Evolutionary conservation across 2,113 vertebrate genomes (phyloP).

Genomic region (Pycnonotus jocosus): DNA sequence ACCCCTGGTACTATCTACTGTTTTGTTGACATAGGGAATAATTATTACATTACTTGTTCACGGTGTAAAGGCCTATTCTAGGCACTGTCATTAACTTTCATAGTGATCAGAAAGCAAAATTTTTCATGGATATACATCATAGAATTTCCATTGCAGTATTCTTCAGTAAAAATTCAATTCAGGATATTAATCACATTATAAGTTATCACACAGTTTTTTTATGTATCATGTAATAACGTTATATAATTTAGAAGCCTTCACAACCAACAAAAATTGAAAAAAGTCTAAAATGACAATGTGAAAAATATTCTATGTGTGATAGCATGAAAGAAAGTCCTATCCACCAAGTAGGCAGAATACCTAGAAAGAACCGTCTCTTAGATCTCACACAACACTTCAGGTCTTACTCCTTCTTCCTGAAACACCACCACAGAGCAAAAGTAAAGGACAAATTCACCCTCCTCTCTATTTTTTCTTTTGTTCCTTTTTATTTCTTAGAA

Average conservation of each 20-base stretch:
- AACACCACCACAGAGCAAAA: background rate
- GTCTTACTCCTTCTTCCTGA: background rate
- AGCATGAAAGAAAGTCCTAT: background rate
- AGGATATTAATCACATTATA: background rate
- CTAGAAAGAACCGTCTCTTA: background rate
- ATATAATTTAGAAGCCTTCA: background rate
- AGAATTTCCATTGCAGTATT: background rate
- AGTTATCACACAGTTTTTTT: background rate
- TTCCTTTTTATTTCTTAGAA: background rate
- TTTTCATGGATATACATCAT: background rate
- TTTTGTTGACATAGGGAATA: background rate
- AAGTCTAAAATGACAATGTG: background rate
- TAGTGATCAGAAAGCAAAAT: background rate
- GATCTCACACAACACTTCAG: background rate
- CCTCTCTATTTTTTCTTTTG: background rate
- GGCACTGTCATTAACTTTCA: background rate
- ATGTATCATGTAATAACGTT: too few relatives aligned
- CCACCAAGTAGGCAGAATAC: background rate
- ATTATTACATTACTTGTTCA: background rate
- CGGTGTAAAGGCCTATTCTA: background rate
- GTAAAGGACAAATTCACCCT: background rate
- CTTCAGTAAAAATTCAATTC: background rate
- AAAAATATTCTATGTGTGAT: background rate
- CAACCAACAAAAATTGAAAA: background rate
- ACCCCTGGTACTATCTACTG: background rate